A percentile compares a stretch with the other conserved stretches of the same genome.
Conservation (phyloP, 1,140 invertebrate genomes). For the Mamestra configurata region DNA sequence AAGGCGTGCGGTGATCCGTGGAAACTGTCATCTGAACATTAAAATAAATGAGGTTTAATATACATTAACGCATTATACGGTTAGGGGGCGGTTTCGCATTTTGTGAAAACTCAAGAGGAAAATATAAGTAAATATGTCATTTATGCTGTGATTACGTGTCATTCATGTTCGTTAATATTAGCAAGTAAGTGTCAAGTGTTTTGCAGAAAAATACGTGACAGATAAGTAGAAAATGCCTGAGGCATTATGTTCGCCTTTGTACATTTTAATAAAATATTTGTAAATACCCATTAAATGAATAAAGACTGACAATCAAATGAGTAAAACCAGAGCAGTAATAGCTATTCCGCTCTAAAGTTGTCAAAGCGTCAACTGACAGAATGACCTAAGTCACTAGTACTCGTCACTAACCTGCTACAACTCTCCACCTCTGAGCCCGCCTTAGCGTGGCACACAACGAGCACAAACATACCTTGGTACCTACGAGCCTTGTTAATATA, state of each 20-base stretch:
- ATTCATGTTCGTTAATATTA: not conserved
- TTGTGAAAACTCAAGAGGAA: not conserved
- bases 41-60: constrained; percentile 24
- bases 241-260: too few species aligned
- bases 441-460: constrained; percentile 14
- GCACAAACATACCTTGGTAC: constrained; percentile 43
- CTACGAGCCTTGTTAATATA: constrained; percentile 65
- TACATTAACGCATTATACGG: not conserved
- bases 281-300: too few species aligned
- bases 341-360: too few species aligned
- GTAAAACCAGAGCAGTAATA: too few species aligned
- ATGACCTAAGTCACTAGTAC: not conserved
- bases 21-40: constrained; percentile 7
- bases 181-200: too few species aligned
- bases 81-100: not conserved
- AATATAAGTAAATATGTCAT: not conserved
- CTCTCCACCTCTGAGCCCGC: constrained; percentile 8
- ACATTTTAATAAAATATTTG: too few species aligned
- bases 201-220: too few species aligned
- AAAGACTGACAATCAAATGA: too few species aligned
- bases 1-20: constrained; percentile 23
- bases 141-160: not conserved
- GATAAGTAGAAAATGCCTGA: too few species aligned
- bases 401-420: not conserved
- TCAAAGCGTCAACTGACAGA: too few species aligned